These are phyloP conservation scores for Leptinotarsa juncta DNA, from an alignment of 2,888 invertebrate species.

Conservation along the genomic window DNA sequence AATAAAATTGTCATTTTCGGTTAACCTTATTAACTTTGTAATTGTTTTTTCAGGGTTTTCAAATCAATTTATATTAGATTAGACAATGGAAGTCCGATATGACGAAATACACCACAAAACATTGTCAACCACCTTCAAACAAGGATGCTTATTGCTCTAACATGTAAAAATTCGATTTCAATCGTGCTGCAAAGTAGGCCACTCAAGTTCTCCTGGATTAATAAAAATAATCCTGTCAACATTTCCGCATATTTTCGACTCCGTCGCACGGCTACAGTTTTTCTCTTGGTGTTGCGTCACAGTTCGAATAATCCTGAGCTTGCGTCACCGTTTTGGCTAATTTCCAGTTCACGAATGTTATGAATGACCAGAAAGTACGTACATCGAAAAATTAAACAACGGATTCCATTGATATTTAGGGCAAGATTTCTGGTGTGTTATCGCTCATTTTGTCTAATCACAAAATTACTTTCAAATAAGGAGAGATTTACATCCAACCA, in stretches of 20 bases:
- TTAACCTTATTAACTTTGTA: too few relatives aligned
- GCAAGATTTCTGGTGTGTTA: background rate
- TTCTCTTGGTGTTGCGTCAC: conserved; percentile 18
- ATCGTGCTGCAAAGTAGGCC: too few relatives aligned
- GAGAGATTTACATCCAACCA: background rate
- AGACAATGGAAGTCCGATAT: too few relatives aligned
- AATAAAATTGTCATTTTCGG: too few relatives aligned
- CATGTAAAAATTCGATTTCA: too few relatives aligned
- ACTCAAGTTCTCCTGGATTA: background rate
- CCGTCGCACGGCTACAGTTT: background rate
- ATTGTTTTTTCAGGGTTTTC: too few relatives aligned
- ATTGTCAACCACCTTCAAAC: too few relatives aligned
- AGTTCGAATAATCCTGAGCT: conserved; percentile 11
- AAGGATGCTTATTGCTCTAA: too few relatives aligned
- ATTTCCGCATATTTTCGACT: conserved; percentile 23
- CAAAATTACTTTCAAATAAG: background rate
- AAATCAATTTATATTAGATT: too few relatives aligned
- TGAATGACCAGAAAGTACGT: conserved; percentile 15
- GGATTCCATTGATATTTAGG: conserved; percentile 7
- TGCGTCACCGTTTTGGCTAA: conserved; percentile 21
- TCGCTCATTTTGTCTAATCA: background rate
- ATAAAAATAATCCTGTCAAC: background rate
- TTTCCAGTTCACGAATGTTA: conserved; percentile 23
- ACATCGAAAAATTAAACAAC: conserved; percentile 6
- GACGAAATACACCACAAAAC: too few relatives aligned